Conservation (phyloP, 2,797 vertebrate species). For the Acipenser ruthenus region DNA sequence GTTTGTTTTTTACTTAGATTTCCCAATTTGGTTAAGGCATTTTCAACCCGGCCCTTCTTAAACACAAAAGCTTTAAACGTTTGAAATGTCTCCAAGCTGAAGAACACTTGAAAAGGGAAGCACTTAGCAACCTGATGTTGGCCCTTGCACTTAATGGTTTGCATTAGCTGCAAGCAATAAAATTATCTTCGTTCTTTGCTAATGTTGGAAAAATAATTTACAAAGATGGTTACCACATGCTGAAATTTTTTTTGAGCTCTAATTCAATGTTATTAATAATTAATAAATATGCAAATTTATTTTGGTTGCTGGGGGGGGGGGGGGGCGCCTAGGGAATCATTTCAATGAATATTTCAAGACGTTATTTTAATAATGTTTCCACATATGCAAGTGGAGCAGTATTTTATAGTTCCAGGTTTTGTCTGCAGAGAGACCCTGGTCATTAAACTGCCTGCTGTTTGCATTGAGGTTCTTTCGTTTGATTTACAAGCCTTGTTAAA, state of each 20-base stretch:
- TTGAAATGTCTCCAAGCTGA: slow-evolving; percentile 45
- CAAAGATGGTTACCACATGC: slow-evolving; percentile 93
- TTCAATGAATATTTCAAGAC: slow-evolving; percentile 99
- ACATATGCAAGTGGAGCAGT: slow-evolving; percentile 70
- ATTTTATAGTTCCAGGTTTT: slow-evolving; percentile 86
- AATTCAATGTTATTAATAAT: slow-evolving; percentile 99
- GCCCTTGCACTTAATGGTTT: slow-evolving; percentile 72
- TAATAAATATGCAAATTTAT: slow-evolving; percentile 97
- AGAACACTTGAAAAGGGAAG: slow-evolving; percentile 38
- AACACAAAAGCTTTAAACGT: slow-evolving; percentile 26
- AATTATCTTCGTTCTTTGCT: slow-evolving; percentile 74
- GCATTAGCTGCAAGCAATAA: slow-evolving; percentile 83
- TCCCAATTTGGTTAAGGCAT: slow-evolving; percentile 37
- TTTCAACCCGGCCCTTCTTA: slow-evolving; percentile 24
- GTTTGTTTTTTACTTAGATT: slow-evolving; percentile 17
- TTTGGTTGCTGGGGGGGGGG: slow-evolving; percentile 81
- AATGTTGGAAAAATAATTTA: slow-evolving; percentile 95
- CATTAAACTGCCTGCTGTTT: slow-evolving; percentile 90
- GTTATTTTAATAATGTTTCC: slow-evolving; percentile 97
- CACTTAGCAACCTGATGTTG: slow-evolving; percentile 65
- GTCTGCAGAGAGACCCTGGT: slow-evolving; percentile 71
- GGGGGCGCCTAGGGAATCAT: slow-evolving; percentile 85
- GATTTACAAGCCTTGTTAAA: slow-evolving; percentile 98
- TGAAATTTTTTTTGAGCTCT: slow-evolving; percentile 72
- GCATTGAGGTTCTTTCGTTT: slow-evolving; percentile 72